Evolutionary conservation across 53 echinoderm and acorn worm genomes (phyloP).

Genomic region (Henricia sp.): DNA sequence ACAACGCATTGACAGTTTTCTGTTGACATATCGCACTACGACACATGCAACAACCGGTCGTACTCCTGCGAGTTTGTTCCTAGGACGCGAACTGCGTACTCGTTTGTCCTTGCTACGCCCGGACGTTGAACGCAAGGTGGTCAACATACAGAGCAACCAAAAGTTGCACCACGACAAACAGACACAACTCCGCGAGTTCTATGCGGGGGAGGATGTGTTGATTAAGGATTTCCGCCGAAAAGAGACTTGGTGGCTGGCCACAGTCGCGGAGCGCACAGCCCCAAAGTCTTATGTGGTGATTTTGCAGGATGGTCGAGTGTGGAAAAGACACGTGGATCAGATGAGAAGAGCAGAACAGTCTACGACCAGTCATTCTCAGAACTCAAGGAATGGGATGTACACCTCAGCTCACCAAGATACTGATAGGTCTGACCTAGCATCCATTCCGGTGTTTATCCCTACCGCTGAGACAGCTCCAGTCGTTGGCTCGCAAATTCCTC

Average conservation of each 20-base stretch:
- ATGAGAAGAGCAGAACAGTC: constrained; percentile 8
- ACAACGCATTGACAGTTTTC: constrained; percentile 59
- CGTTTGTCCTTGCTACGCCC: constrained; percentile 28
- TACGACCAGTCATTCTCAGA: neutral
- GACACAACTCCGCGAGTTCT: constrained; percentile 1
- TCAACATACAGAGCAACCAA: constrained; percentile 42
- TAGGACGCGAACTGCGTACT: constrained; percentile 35
- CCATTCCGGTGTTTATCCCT: neutral
- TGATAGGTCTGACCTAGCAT: neutral
- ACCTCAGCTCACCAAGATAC: no score
- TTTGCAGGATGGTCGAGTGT: constrained; percentile 42
- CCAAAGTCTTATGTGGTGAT: constrained; percentile 53
- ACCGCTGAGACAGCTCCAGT: neutral
- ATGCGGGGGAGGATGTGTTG: constrained; percentile 25
- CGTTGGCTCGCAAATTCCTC: neutral
- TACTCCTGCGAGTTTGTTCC: constrained; percentile 59
- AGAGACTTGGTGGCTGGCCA: constrained; percentile 15
- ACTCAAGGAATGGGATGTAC: no score
- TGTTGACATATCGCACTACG: constrained; percentile 27
- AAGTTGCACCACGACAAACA: constrained; percentile 37
- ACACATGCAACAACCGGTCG: constrained; percentile 62
- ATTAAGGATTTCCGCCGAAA: constrained; percentile 45
- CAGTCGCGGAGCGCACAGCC: constrained; percentile 7
- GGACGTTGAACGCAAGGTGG: neutral
- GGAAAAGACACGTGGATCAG: constrained; percentile 58